Conservation (phyloP, 2,888 invertebrate genomes). For the Pasiphila rectangulata region DNA sequence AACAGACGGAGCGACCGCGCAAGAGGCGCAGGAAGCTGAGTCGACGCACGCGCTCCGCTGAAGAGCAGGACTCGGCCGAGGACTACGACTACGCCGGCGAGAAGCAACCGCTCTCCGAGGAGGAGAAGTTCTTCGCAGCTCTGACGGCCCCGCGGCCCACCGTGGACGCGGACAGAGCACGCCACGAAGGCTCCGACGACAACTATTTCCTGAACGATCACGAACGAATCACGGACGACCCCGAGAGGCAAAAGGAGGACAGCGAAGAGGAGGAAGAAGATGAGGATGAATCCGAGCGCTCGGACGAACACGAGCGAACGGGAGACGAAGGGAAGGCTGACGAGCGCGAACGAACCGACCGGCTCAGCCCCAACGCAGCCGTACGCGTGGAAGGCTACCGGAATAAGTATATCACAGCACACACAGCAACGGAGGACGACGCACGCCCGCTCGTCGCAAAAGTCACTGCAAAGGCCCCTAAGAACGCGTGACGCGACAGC, state of each 20-base stretch:
- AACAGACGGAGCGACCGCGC: constrained; percentile 55
- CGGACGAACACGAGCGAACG: constrained; percentile 35
- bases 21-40: constrained; percentile 57
- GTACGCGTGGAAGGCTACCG: constrained; percentile 39
- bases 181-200: constrained; percentile 48
- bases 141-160: constrained; percentile 64
- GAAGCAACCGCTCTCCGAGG: constrained; percentile 58
- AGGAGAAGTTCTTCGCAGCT: constrained; percentile 56
- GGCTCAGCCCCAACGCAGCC: constrained; percentile 32
- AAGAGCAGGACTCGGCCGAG: constrained; percentile 49
- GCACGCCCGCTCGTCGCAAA: constrained; percentile 40
- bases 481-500: constrained; percentile 37
- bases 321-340: constrained; percentile 42
- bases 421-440: constrained; percentile 59
- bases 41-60: constrained; percentile 51
- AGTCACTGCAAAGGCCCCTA: constrained; percentile 37
- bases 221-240: constrained; percentile 58
- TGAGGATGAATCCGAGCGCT: constrained; percentile 36
- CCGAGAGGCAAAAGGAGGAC: constrained; percentile 35
- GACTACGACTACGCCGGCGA: constrained; percentile 69
- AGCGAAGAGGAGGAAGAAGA: constrained; percentile 33
- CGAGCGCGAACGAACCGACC: constrained; percentile 43
- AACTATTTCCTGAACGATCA: constrained; percentile 58
- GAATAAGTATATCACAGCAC: constrained; percentile 53
- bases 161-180: constrained; percentile 54